Evolutionary conservation across 2,113 vertebrate genomes (phyloP), one percentile per base, ranked within the genome.

Genomic region (Psephotus haematonotus): DNA sequence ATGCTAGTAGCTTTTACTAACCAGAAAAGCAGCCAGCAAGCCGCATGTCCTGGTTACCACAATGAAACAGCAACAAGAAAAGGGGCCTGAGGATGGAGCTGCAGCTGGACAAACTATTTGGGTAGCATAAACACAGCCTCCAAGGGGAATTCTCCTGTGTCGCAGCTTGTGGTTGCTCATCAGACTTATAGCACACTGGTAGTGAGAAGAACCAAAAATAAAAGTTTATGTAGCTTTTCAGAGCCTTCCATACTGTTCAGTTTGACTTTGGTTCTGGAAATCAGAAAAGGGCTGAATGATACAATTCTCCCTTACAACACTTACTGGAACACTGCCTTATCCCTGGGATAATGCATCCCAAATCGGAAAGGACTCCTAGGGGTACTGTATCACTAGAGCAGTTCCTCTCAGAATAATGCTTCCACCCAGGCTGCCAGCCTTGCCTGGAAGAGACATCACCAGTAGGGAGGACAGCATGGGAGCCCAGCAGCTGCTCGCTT

Each of bases 391-490:
- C 46, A 88, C 25, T 50, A 83, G 23, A 64, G 64, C 33, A 74
- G 53, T 25, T 86, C 24, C 49, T 53, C 79, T 74, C 75, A 90
- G 79, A 82, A 65, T 5, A 60, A 59, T 62, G 82, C 79, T 83
- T 83, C 68, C 59, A 86, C 28, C 31, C 43, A 65, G 46, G 41
- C 76, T 81, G 59, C n/a, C 87, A 72, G 90, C 24, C n/a, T 43
- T 5, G 47, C 43, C 55, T n/a, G 44, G 62, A 24, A 72, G 57
- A 39, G 39, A 75, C 0, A 2, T 49, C 43, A 68, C 9, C 29
- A 68, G 82, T 0, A 0, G 27, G 49, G 29, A 76, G 47, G 39
- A 33, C 10, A 52, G 74, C 39, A 71, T 0, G 0, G 65, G 65
- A 78, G 57, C 62, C 23, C 62, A 84, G 44, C 39, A 88, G 67